phyloP scores from a whole-genome alignment of 1,140 invertebrate species.

The Musca domestica region DNA sequence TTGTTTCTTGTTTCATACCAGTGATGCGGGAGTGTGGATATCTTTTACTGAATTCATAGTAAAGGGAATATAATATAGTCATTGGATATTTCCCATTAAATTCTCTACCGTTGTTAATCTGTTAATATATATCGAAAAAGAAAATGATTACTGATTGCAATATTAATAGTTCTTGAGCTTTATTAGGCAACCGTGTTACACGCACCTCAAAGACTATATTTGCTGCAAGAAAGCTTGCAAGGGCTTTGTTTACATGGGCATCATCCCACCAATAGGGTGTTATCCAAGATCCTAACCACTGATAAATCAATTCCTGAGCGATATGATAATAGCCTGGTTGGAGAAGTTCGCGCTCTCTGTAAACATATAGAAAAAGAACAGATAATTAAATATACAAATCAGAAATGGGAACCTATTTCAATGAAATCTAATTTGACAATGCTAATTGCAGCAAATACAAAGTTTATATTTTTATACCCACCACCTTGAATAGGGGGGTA shows the following conservation, averaged over 20 bases:
- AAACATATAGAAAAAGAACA: constrained; percentile 24
- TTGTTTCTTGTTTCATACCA: constrained; percentile 70
- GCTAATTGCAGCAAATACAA: too few species aligned
- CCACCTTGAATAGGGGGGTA: too few species aligned
- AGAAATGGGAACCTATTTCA: too few species aligned
- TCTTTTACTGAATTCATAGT: constrained; percentile 72
- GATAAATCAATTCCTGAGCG: constrained; percentile 67
- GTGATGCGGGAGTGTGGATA: constrained; percentile 70
- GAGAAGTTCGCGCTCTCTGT: constrained; percentile 68
- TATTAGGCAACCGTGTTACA: not conserved
- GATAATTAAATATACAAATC: too few species aligned
- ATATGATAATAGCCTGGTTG: constrained; percentile 61
- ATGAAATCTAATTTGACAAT: too few species aligned
- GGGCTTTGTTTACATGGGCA: constrained; percentile 67
- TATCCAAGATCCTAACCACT: constrained; percentile 72
- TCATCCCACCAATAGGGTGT: constrained; percentile 72
- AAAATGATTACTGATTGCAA: too few species aligned
- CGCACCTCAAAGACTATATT: constrained; percentile 65
- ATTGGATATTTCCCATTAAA: constrained; percentile 74
- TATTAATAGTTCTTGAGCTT: not conserved
- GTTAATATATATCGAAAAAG: not conserved
- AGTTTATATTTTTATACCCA: too few species aligned
- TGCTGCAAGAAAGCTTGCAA: constrained; percentile 71
- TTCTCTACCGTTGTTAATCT: constrained; percentile 66
- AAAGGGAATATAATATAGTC: constrained; percentile 70